Percentiles rank a stretch among this genome's conserved stretches.
phyloP scores from a whole-genome alignment of 2,888 invertebrate genomes.

The Sphaerophoria taeniata region DNA sequence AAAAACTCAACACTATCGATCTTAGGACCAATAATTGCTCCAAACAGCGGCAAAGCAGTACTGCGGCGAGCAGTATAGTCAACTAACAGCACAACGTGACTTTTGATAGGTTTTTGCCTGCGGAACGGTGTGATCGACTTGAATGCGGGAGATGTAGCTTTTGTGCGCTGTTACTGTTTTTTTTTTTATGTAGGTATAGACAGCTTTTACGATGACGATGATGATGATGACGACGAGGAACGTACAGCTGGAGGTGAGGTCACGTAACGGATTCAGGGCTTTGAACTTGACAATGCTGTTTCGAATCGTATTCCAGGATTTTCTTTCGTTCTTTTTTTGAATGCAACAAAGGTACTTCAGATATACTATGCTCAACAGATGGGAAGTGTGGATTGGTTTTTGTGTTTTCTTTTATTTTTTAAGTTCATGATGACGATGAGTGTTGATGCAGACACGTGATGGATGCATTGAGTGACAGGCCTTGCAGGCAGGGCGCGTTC shows the following conservation, averaged over 20 bases:
- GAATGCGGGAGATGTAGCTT: slow-evolving; percentile 60
- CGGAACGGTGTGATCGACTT: slow-evolving; percentile 10
- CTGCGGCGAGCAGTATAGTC: neutral
- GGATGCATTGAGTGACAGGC: slow-evolving; percentile 15
- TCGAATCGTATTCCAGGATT: slow-evolving; percentile 58
- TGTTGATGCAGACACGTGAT: slow-evolving; percentile 6
- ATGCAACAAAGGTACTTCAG: slow-evolving; percentile 47
- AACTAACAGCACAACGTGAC: slow-evolving; percentile 2
- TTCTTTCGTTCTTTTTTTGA: slow-evolving; percentile 19
- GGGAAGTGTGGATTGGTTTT: slow-evolving; percentile 47
- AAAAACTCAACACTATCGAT: slow-evolving; percentile 66
- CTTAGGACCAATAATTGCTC: slow-evolving; percentile 66
- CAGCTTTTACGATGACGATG: too few species aligned
- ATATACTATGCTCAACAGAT: slow-evolving; percentile 3
- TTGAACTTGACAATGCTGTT: slow-evolving; percentile 74
- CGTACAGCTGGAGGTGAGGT: slow-evolving; percentile 62
- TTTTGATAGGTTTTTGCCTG: slow-evolving; percentile 32
- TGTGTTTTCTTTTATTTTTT: neutral
- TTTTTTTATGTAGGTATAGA: slow-evolving; percentile 11
- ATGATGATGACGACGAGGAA: neutral
- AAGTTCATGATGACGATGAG: slow-evolving; percentile 17
- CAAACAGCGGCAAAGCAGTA: too few species aligned
- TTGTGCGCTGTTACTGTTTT: slow-evolving; percentile 43
- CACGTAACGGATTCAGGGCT: slow-evolving; percentile 74
- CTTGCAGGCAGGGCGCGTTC: slow-evolving; percentile 27